Evolutionary conservation across 2,888 invertebrate species (phyloP), one percentile per base, ranked within the genome.

Genomic region (Agonopterix arenella): DNA sequence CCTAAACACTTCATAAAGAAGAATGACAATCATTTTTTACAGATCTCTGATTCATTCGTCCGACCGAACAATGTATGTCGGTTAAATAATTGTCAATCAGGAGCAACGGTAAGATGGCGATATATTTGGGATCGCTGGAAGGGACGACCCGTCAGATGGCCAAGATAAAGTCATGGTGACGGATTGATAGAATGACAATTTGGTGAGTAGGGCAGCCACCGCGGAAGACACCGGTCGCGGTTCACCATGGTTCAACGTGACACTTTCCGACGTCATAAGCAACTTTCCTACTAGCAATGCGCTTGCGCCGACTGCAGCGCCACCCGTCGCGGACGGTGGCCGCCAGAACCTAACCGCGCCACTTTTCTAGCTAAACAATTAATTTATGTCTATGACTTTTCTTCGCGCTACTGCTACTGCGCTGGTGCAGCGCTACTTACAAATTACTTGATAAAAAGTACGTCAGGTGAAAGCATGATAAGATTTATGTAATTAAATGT

Each of bases 211-310:
- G 86, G 79, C 88, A 86, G 74, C 63, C 67, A 77, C 75, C 72
- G 73, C 77, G 73, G 83, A 83, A 84, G 83, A 84, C 83, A 76
- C 71, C 69, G 78, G 70, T 72, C 73, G 73, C 76, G 80, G 89
- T 89, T 89, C 89, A 89, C 76, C 76, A 68, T 86, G 78, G 89
- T 89, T 89, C 89, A 89, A 81, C 75, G 89, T 89, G 85, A 90
- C 85, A 90, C 89, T 90, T 90, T 80, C 74, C 75, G 74, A 83
- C 84, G 84, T 85, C 86, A 86, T 82, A 81, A 83, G 82, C 84
- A 86, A 89, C 89, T 89, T 89, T 89, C 89, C 85, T 89, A 85
- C 76, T 79, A 84, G 89, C 83, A 84, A 88, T 89, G 85, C 83
- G 82, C 79, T 73, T 66, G 70, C 62, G 58, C 64, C 58, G 68